A percentile compares a stretch with the other conserved stretches of the same genome.
phyloP scores from a whole-genome alignment of 1,140 invertebrate genomes.

The Ylistrum balloti region DNA sequence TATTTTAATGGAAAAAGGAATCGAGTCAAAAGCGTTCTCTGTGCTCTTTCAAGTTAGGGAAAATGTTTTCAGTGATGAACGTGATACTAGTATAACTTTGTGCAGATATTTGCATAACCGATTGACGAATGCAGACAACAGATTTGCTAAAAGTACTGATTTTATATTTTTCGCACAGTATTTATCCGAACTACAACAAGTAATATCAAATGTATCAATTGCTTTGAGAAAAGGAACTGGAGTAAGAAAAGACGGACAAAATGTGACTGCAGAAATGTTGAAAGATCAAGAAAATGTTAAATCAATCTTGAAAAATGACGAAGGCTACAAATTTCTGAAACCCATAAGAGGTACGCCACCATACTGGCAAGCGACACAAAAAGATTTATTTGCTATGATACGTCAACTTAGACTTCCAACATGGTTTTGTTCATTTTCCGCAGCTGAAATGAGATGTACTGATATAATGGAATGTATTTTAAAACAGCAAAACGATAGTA shows the following conservation, averaged over 20 bases:
- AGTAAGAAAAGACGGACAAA: neutral
- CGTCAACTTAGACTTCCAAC: slow-evolving; percentile 60
- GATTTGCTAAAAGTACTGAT: slow-evolving; percentile 50
- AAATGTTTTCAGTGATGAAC: slow-evolving; percentile 44
- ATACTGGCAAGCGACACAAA: slow-evolving; percentile 58
- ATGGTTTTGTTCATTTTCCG: slow-evolving; percentile 60
- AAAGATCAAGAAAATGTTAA: slow-evolving; percentile 40
- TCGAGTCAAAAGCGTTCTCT: slow-evolving; percentile 51
- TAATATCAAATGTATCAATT: slow-evolving; percentile 47
- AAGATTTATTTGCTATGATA: slow-evolving; percentile 69
- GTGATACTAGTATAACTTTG: slow-evolving; percentile 40
- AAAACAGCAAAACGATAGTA: slow-evolving; percentile 49
- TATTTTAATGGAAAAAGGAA: slow-evolving; percentile 48
- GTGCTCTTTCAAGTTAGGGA: slow-evolving; percentile 50
- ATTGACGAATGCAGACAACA: slow-evolving; percentile 53
- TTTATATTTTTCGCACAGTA: slow-evolving; percentile 57
- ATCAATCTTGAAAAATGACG: slow-evolving; percentile 56
- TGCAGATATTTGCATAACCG: slow-evolving; percentile 49
- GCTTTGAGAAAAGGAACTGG: slow-evolving; percentile 43
- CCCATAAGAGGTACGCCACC: slow-evolving; percentile 59
- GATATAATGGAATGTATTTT: slow-evolving; percentile 55
- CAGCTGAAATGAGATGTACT: slow-evolving; percentile 61
- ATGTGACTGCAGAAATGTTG: slow-evolving; percentile 49
- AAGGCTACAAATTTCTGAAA: slow-evolving; percentile 61
- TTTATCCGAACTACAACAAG: slow-evolving; percentile 45